These are phyloP conservation scores for Pandemis heparana DNA, from an alignment of 2,888 invertebrate species.

Conservation along the genomic window DNA sequence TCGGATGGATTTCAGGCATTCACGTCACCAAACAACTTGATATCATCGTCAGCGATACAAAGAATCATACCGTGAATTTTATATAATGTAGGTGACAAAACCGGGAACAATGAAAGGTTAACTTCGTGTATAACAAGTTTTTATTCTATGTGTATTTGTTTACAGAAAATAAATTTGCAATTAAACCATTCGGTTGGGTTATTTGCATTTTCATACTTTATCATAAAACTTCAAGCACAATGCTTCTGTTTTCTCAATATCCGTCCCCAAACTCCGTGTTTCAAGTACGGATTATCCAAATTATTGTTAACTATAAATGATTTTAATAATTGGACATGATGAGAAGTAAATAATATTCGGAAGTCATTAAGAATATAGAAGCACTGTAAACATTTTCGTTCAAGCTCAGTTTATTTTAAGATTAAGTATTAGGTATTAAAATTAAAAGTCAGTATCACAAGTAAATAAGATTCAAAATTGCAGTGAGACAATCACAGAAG, in stretches of 20 bases:
- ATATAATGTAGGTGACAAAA: conserved; percentile 55
- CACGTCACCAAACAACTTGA: conserved; percentile 86
- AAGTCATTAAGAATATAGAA: no score
- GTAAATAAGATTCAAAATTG: conserved; percentile 43
- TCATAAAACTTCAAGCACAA: background rate
- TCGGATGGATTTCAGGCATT: conserved; percentile 90
- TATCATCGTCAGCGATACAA: conserved; percentile 87
- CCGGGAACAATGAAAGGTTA: conserved; percentile 7
- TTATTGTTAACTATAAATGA: no score
- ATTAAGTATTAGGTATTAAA: conserved; percentile 5
- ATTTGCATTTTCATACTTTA: conserved; percentile 6
- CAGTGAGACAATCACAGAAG: conserved; percentile 35
- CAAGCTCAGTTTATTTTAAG: background rate
- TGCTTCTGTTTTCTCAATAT: no score
- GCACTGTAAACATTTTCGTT: background rate
- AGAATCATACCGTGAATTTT: conserved; percentile 80
- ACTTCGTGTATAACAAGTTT: conserved; percentile 63
- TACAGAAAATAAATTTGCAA: conserved; percentile 57
- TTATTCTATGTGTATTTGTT: conserved; percentile 52
- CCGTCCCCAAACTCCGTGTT: no score
- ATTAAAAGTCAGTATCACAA: conserved; percentile 46
- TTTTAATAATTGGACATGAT: no score
- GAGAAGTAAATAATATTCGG: no score
- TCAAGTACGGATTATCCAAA: no score
- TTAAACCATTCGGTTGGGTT: conserved; percentile 25